Conservation (phyloP, 1,140 invertebrate genomes). For the Nylanderia fulva region DNA sequence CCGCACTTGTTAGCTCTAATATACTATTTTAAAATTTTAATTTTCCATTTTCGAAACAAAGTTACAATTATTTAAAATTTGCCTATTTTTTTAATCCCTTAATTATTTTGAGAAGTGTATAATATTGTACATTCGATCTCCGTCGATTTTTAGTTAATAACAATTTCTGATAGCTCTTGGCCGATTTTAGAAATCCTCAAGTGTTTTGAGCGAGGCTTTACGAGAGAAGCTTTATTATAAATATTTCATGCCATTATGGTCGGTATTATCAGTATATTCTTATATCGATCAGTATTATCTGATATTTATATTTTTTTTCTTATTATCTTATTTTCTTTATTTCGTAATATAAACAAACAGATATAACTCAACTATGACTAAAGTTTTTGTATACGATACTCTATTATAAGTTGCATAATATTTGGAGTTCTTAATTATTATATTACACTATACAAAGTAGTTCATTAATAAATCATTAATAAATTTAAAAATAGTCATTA, state of each 20-base stretch:
- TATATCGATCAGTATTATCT: neutral
- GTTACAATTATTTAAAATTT: no score
- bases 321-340: constrained; percentile 4
- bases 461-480: neutral
- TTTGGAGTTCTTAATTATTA: neutral
- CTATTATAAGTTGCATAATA: neutral
- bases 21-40: no score
- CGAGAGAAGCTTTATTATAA: neutral
- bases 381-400: neutral
- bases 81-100: no score
- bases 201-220: neutral
- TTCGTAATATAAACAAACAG: neutral
- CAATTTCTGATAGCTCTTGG: constrained; percentile 21
- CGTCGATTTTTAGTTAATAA: constrained; percentile 42
- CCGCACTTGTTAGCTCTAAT: no score
- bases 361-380: neutral
- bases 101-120: no score
- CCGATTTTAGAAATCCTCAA: constrained; percentile 21
- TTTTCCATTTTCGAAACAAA: no score
- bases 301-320: neutral
- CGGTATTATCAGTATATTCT: neutral
- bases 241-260: neutral
- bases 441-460: neutral
- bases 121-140: neutral
- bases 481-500: no score